Base-by-base conservation (phyloP, 1,140 invertebrate species). In the Lepidurus couesii region DNA sequence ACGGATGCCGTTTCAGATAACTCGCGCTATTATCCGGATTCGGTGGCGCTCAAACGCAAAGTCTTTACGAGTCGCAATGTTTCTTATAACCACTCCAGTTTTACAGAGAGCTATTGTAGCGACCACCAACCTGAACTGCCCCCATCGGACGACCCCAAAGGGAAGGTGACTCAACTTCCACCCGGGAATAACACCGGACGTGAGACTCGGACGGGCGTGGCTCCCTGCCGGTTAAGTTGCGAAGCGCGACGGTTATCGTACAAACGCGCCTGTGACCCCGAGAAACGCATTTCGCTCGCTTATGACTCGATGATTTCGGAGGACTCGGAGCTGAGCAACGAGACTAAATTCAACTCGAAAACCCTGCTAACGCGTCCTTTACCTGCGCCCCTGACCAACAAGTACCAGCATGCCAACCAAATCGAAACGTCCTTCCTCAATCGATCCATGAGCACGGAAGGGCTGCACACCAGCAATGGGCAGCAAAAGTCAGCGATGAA, bases 251-350 rank as follows among this genome's bases (percentile, higher is more conserved):
- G 78, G 26, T 45, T 79, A 5, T 79, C 78, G 7, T 79, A 79
- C 78, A 79, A 79, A 75, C 73, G 78, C 9, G 78, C 78, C 42
- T 79, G 78, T 26, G 78, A 79, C 75, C 78, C 78, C 6, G 78
- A 79, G 11, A 79, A 79, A 44, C 21, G 78, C 10, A 26, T 79
- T 45, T 79, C 78, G 6, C 74, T 79, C 43, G 78, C 34, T 8
- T 79, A 75, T 11, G 78, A 79, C 45, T 79, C 78, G 11, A 79
- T 79, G 78, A 78, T 77, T 43, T 77, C 75, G 16, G 75, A 77
- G 10, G 75, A 77, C 4, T 77, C 75, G 42, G 75, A 77, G 24
- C 42, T 77, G 42, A 77, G 75, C 75, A 44, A 24, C 0, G 75
- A 77, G 43, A 77, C 21, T 1, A 77, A 47, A 21, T 77, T 47